These are phyloP conservation scores for Chlorospingus flavigularis DNA, from an alignment of 2,797 vertebrate genomes.

Conservation along the genomic window DNA sequence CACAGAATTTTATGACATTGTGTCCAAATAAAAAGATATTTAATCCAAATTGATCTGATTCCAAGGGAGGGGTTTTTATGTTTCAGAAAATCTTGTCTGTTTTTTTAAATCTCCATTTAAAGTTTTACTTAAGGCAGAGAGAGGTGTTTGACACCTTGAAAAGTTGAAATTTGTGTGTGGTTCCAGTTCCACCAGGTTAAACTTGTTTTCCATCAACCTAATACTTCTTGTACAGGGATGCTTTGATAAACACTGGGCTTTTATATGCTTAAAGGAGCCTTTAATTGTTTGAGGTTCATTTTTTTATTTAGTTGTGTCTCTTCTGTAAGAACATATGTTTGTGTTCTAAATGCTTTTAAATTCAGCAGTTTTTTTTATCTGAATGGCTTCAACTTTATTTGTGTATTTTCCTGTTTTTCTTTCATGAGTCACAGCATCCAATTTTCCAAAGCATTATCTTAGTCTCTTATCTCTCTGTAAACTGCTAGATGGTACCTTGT, in stretches of 20 bases:
- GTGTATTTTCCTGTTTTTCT: background rate
- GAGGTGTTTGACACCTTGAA: background rate
- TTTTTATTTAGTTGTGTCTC: background rate
- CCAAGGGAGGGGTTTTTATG: background rate
- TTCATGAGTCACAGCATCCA: background rate
- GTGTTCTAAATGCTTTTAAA: background rate
- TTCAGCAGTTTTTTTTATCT: background rate
- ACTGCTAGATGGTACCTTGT: background rate
- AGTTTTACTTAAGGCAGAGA: background rate
- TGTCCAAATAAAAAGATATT: background rate
- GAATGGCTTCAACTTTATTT: background rate
- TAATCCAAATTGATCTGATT: background rate
- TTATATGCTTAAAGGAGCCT: background rate
- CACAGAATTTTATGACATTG: background rate
- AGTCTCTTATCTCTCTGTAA: constrained; percentile 13
- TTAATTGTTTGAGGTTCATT: background rate
- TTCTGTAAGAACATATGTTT: background rate
- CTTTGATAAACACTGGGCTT: background rate
- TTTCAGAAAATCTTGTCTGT: background rate
- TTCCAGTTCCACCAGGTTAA: background rate
- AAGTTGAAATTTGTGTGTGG: background rate
- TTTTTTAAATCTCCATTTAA: background rate
- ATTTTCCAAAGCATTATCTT: constrained; percentile 29
- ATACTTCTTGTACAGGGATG: background rate
- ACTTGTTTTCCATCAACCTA: background rate